A percentile compares a stretch with the other conserved stretches of the same genome.
Evolutionary conservation across 2,113 vertebrate species (phyloP).

Genomic region (Megaceryle torquata): DNA sequence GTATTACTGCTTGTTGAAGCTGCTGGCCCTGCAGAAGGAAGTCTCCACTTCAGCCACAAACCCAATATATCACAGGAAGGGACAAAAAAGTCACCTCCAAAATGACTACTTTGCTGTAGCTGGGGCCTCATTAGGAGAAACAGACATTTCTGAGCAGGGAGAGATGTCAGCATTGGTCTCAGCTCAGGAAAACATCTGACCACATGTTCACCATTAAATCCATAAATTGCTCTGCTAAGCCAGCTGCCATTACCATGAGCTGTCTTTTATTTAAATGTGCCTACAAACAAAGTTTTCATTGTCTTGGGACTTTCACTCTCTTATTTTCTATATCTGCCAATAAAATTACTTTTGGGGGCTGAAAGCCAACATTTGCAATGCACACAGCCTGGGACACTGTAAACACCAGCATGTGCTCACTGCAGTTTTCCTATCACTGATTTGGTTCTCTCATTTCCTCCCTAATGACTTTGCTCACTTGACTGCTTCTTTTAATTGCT

Average conservation of each 20-base stretch:
- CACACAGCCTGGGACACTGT: accelerated
- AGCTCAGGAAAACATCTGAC: background rate
- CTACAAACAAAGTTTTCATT: background rate
- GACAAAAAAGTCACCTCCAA: background rate
- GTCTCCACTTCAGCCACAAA: background rate
- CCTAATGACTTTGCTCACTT: background rate
- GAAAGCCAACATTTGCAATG: background rate
- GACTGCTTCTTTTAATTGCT: background rate
- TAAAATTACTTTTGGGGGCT: background rate
- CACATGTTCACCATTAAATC: background rate
- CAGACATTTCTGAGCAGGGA: background rate
- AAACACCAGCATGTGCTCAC: background rate
- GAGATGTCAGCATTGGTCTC: background rate
- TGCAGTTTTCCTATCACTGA: background rate
- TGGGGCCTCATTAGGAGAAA: background rate
- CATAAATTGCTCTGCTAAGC: background rate
- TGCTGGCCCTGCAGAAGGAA: background rate
- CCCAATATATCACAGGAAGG: background rate
- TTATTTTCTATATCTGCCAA: background rate
- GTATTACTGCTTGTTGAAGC: background rate
- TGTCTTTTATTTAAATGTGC: background rate
- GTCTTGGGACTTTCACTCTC: background rate
- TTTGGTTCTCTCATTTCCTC: background rate
- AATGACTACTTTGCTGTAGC: background rate
- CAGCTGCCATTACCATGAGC: background rate